These are phyloP conservation scores for Planococcus citri DNA, from an alignment of 1,140 invertebrate genomes.

Conservation along the genomic window DNA sequence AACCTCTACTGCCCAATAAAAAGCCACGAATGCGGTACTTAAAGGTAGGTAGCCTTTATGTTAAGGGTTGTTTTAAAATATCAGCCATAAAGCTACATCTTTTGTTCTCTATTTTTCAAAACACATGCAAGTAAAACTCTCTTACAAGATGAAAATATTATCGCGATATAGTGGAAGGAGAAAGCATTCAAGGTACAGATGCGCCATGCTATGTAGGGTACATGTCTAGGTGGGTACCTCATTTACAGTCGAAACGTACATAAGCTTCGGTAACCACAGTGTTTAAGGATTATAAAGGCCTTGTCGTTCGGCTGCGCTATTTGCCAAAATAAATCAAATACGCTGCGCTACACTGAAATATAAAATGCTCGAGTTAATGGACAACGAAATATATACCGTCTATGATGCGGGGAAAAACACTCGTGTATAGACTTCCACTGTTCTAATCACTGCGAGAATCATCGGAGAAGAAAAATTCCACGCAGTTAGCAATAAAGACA, in stretches of 20 bases:
- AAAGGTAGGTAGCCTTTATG: no score
- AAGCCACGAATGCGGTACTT: no score
- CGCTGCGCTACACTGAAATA: neutral
- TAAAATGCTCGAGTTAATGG: neutral
- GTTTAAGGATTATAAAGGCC: neutral
- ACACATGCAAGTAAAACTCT: neutral
- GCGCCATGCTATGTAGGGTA: neutral
- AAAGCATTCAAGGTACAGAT: neutral
- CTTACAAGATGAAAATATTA: neutral
- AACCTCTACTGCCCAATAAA: no score
- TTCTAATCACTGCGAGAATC: no score
- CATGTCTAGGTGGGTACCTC: neutral
- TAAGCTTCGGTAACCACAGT: neutral
- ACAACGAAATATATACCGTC: neutral
- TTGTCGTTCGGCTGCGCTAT: neutral
- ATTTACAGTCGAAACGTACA: neutral
- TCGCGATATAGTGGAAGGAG: neutral
- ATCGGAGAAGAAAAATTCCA: no score
- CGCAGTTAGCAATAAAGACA: no score
- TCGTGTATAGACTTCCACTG: no score
- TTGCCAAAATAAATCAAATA: neutral
- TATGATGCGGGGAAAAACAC: no score
- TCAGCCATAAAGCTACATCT: neutral
- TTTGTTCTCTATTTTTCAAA: neutral
- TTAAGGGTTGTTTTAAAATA: no score